phyloP scores from a whole-genome alignment of 2,888 invertebrate genomes.

The Temnothorax unifasciatus region DNA sequence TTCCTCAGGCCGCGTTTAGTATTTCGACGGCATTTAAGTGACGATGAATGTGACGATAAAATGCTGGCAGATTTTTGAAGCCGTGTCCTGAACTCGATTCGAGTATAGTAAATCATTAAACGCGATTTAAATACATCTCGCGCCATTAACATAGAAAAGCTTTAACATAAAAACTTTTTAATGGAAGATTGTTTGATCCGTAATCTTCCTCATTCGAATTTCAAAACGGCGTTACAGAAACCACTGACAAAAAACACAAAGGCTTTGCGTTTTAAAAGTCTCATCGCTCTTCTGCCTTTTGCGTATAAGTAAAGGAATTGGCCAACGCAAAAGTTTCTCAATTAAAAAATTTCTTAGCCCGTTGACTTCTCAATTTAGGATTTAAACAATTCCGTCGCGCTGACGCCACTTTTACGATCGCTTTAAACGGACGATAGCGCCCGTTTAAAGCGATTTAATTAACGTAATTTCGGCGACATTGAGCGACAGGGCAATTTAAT shows the following conservation, averaged over 20 bases:
- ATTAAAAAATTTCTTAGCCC: slow-evolving; percentile 3
- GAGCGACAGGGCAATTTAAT: slow-evolving; percentile 32
- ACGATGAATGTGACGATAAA: background rate
- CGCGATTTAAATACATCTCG: background rate
- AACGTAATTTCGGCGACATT: slow-evolving; percentile 31
- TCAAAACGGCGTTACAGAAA: background rate
- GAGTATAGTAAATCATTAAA: background rate
- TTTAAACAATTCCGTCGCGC: background rate
- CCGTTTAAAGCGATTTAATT: slow-evolving; percentile 23
- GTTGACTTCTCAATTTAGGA: background rate
- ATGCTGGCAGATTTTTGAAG: background rate
- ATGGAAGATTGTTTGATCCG: background rate
- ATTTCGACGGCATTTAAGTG: slow-evolving; percentile 19
- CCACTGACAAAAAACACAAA: background rate
- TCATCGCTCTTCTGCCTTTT: background rate
- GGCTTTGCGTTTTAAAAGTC: background rate
- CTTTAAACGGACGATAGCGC: background rate
- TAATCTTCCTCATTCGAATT: background rate
- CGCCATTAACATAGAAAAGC: background rate
- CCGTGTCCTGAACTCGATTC: no score
- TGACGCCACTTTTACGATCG: slow-evolving; percentile 21
- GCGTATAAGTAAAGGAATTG: no score
- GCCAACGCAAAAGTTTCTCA: background rate
- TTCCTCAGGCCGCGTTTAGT: slow-evolving; percentile 4
- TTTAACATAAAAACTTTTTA: background rate